Base-by-base conservation (phyloP, 2,113 vertebrate species). In the Platysteira castanea region DNA sequence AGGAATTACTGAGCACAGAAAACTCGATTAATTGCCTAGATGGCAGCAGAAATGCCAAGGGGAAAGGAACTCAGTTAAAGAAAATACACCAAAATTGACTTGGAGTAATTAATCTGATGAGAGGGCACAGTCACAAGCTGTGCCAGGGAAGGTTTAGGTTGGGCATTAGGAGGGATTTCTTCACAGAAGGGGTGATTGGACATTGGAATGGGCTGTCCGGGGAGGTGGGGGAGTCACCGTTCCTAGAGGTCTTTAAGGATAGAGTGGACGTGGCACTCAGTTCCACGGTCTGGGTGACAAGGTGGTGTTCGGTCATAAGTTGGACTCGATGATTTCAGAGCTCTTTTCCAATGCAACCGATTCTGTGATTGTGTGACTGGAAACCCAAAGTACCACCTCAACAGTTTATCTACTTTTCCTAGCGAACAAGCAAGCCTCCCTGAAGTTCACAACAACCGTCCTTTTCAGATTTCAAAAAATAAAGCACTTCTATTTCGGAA, bases 271-370 rank as follows among this genome's bases (percentile, higher is more conserved):
- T 75, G 78, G 61, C 68, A 12, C 53, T n/a, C 33, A 6, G 46
- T 35, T 47, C 61, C 61, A 0, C 12, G 39, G 21, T 13, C 39
- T 11, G 21, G 9, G 8, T 54, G 41, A 47, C 47, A 31, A 10
- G 17, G 53, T 12, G n/a, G 0, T 22, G 30, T 22, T 83, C 11
- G 14, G 24, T 12, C 17, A 4, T 1, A 13, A 28, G 3, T 1
- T 30, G 46, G 10, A 41, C 11, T 53, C 24, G 3, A 17, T 12
- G 10, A 41, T 47, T 60, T 27, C 47, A 27, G 33, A 54, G 13
- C 11, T 67, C 9, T 69, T 83, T 76, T 42, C 63, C 63, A 26
- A 4, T 15, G 7, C 70, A 22, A 2, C 1, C 54, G n/a, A 9
- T 35, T n/a, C 39, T 26, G 69, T 31, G 60, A 30, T 7, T 60